These are phyloP conservation scores for Mohoua ochrocephala DNA, from an alignment of 2,113 vertebrate species.

Conservation along the genomic window DNA sequence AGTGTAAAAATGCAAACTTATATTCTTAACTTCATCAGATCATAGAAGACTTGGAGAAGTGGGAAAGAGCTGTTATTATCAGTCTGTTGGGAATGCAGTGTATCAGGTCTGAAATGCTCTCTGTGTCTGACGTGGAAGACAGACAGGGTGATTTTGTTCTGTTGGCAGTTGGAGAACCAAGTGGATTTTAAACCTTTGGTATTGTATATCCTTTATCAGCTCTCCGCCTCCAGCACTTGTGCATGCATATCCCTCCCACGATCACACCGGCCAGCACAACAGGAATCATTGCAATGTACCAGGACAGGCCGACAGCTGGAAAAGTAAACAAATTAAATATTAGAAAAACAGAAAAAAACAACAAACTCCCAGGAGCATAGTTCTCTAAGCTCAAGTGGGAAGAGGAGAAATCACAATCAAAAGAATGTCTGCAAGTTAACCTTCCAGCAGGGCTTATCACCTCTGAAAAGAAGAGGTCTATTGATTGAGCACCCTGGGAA, in stretches of 20 bases:
- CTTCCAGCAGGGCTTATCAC: not conserved
- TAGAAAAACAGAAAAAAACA: not conserved
- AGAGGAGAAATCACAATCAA: not conserved
- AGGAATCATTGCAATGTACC: constrained; percentile 63
- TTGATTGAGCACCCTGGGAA: not conserved
- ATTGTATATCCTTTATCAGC: constrained; percentile 39
- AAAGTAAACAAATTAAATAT: constrained; percentile 32
- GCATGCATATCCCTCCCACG: constrained; percentile 60
- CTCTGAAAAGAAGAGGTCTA: not conserved
- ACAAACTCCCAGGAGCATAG: not conserved
- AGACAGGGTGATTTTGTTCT: not conserved
- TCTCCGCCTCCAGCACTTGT: constrained; percentile 53
- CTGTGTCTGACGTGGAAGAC: not conserved
- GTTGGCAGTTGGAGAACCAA: not conserved
- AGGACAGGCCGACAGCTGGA: constrained; percentile 68
- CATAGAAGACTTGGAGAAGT: not conserved
- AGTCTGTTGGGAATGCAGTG: not conserved
- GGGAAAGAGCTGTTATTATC: not conserved
- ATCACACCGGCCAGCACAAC: constrained; percentile 40
- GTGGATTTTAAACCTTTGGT: constrained; percentile 25
- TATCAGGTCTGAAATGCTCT: not conserved
- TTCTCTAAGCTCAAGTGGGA: not conserved
- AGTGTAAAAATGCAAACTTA: not conserved
- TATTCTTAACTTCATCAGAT: not conserved
- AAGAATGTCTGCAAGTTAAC: constrained; percentile 12